phyloP scores from a whole-genome alignment of 92 coral and sea anemone genomes.

The Parazoanthus swiftii region DNA sequence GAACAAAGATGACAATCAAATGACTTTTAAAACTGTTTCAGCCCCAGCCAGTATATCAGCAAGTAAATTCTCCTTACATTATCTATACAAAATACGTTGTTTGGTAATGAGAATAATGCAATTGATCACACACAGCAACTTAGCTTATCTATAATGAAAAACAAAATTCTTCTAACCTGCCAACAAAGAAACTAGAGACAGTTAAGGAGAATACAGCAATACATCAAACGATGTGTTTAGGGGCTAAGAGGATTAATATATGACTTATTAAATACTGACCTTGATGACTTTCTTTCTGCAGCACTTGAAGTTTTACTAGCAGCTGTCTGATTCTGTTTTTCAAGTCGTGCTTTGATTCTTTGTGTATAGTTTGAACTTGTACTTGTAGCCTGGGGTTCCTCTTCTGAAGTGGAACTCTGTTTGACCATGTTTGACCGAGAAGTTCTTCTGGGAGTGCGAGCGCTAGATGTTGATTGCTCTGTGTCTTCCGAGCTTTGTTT shows the following conservation, averaged over 20 bases:
- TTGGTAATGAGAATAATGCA: too few species aligned
- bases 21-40: too few species aligned
- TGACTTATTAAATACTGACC: neutral
- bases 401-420: constrained; percentile 38
- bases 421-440: constrained; percentile 21
- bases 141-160: too few species aligned
- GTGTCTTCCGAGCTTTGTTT: constrained; percentile 30
- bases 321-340: constrained; percentile 13
- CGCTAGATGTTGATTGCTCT: neutral
- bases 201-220: too few species aligned
- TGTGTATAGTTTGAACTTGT: constrained; percentile 37
- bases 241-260: too few species aligned
- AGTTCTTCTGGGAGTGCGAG: constrained; percentile 27
- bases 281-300: constrained; percentile 20
- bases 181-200: too few species aligned
- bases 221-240: too few species aligned
- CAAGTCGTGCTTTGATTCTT: constrained; percentile 37
- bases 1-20: neutral
- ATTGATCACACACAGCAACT: too few species aligned
- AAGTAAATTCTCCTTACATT: too few species aligned
- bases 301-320: neutral
- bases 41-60: too few species aligned
- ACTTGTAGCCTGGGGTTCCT: constrained; percentile 14
- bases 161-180: too few species aligned
- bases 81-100: too few species aligned